Percentiles rank a stretch among this genome's conserved stretches.
phyloP scores from a whole-genome alignment of 2,797 vertebrate species.

The Champsocephalus gunnari region DNA sequence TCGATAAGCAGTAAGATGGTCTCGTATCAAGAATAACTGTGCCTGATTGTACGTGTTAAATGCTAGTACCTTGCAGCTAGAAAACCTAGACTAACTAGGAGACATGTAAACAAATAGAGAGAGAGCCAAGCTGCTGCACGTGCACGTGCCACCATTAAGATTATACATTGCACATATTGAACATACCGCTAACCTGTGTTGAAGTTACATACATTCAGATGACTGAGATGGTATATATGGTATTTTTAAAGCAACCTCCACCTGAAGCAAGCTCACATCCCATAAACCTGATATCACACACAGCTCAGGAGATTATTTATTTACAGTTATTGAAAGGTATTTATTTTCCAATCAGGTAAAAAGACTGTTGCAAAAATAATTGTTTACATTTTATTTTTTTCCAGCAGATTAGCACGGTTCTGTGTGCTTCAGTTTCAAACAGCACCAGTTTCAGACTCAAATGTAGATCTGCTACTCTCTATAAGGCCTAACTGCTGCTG shows the following conservation, averaged over 20 bases:
- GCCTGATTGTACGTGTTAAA: no score
- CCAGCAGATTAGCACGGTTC: background rate
- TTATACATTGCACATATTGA: no score
- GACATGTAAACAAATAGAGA: no score
- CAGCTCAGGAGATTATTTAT: background rate
- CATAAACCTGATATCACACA: conserved; percentile 6
- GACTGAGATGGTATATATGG: background rate
- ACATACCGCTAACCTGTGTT: no score
- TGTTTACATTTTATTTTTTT: no score
- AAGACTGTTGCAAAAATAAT: no score
- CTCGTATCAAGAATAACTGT: no score
- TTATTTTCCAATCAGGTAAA: background rate
- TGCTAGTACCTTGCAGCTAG: no score
- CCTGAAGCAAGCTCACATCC: background rate
- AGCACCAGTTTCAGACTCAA: background rate
- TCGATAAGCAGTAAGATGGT: no score
- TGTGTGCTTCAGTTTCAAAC: background rate
- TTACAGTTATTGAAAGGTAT: conserved; percentile 4
- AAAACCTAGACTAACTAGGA: no score
- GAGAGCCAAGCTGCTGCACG: no score
- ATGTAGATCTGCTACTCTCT: background rate
- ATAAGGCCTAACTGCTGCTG: background rate
- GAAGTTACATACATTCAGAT: background rate
- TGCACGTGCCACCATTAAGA: conserved; percentile 51
- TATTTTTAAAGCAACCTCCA: background rate